Evolutionary conservation across 2,113 vertebrate genomes (phyloP).

Genomic region (Tringa solitaria): DNA sequence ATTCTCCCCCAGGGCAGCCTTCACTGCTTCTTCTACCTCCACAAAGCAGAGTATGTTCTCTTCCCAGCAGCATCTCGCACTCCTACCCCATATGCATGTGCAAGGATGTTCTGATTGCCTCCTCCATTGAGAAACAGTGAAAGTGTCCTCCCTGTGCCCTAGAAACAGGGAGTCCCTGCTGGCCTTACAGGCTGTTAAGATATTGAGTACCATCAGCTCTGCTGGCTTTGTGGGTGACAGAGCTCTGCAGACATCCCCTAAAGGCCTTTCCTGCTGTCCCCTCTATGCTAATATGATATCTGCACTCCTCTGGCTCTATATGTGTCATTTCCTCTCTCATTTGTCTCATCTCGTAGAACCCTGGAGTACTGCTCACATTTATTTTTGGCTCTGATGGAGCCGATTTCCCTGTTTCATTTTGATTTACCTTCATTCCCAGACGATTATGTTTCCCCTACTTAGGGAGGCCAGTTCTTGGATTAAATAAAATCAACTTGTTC

Average conservation of each 20-base stretch:
- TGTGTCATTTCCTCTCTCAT: constrained; percentile 10
- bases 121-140: not conserved
- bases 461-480: not conserved
- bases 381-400: not conserved
- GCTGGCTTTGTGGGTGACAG: not conserved
- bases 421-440: not conserved
- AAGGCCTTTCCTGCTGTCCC: not conserved
- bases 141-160: not conserved
- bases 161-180: not conserved
- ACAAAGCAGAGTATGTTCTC: not conserved
- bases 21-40: not conserved
- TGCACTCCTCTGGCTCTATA: not conserved
- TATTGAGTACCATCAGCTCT: not conserved
- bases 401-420: not conserved
- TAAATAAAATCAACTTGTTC: not conserved
- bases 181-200: not conserved
- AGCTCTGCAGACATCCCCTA: not conserved
- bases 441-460: not conserved
- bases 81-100: not conserved
- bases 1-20: not conserved
- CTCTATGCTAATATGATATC: not conserved
- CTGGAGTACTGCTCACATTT: constrained; percentile 5
- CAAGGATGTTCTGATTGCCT: not conserved
- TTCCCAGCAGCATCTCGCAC: not conserved
- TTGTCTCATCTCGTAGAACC: not conserved